Conservation (phyloP, 2,113 vertebrate genomes). For the Falcunculus frontatus region DNA sequence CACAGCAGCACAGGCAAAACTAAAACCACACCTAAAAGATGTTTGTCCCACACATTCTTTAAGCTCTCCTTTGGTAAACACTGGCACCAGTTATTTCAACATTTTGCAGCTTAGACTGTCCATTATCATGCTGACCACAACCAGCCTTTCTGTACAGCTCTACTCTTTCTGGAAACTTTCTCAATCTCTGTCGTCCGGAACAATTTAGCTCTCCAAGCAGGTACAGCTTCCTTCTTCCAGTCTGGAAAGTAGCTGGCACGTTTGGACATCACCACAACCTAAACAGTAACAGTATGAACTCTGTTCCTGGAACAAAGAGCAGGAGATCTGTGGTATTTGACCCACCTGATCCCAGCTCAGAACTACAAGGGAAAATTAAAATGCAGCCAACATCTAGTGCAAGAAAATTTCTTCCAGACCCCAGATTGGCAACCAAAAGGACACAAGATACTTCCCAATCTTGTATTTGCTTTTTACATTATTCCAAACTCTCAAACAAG, state of each 20-base stretch:
- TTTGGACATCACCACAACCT: not conserved
- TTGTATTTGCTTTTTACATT: constrained; percentile 27
- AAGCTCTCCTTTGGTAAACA: not conserved
- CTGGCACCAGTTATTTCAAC: not conserved
- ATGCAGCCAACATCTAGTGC: not conserved
- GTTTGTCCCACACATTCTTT: not conserved
- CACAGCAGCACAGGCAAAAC: not conserved
- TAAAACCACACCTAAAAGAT: not conserved
- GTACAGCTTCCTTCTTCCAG: not conserved
- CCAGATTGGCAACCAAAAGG: not conserved
- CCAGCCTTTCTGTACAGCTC: not conserved
- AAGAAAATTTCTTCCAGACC: constrained; percentile 52
- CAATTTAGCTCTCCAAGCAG: not conserved
- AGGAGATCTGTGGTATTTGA: not conserved
- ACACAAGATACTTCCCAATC: not conserved
- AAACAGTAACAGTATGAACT: not conserved
- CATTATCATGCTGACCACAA: not conserved
- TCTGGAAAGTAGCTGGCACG: not conserved
- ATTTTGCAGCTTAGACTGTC: not conserved
- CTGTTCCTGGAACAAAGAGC: constrained; percentile 9
- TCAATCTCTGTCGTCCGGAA: not conserved
- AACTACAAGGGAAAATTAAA: constrained; percentile 7
- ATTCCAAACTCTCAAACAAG: not conserved
- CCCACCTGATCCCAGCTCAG: not conserved
- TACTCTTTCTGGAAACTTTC: not conserved